Conservation (phyloP, 2,888 invertebrate genomes). For the Calliphora vomitoria region DNA sequence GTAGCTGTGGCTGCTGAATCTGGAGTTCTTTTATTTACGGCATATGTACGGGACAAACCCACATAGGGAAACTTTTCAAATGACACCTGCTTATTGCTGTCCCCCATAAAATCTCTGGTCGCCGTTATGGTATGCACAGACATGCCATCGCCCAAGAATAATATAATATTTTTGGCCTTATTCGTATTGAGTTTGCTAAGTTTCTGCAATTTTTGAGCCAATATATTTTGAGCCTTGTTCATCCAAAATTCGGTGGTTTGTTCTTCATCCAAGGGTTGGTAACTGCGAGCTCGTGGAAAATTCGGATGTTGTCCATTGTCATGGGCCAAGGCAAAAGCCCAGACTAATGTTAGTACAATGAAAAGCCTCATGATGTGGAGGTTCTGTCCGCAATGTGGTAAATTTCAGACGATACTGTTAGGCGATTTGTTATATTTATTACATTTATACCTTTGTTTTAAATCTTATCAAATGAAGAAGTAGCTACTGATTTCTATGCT, state of each 20-base stretch:
- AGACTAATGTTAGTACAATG: slow-evolving; percentile 5
- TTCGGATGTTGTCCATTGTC: slow-evolving; percentile 44
- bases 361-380: slow-evolving; percentile 2
- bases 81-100: slow-evolving; percentile 86
- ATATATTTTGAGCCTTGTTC: slow-evolving; percentile 63
- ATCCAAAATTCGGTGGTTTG: slow-evolving; percentile 72
- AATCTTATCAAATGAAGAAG: slow-evolving; percentile 1
- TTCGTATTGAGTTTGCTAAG: slow-evolving; percentile 58
- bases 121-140: slow-evolving; percentile 89
- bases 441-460: slow-evolving; percentile 40
- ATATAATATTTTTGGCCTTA: slow-evolving; percentile 87
- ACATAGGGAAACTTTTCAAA: slow-evolving; percentile 88
- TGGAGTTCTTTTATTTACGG: slow-evolving; percentile 90
- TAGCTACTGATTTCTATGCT: background rate
- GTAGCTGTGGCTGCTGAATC: slow-evolving; percentile 94
- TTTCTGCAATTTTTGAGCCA: slow-evolving; percentile 64
- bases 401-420: slow-evolving; percentile 9
- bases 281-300: background rate
- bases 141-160: slow-evolving; percentile 92
- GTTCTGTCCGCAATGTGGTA: background rate
- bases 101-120: slow-evolving; percentile 87
- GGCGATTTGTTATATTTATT: background rate
- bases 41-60: slow-evolving; percentile 88
- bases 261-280: slow-evolving; percentile 21
- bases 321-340: background rate